Evolutionary conservation across 53 echinoderm and acorn worm genomes (phyloP).

Genomic region (Paracentrotus lividus): DNA sequence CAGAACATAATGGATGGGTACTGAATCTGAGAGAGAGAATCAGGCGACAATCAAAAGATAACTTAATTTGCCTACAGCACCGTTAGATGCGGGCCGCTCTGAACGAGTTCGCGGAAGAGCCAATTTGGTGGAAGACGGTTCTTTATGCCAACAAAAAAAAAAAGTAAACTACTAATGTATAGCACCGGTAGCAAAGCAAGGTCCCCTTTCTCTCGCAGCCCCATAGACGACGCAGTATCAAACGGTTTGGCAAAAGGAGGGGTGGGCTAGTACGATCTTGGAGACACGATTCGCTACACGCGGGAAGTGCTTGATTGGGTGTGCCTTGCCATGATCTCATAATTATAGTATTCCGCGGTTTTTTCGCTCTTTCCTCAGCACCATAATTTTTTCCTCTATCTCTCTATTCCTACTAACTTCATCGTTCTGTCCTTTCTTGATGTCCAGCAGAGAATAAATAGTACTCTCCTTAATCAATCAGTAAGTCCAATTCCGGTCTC

Average conservation of each 20-base stretch:
- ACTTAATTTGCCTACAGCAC: background rate
- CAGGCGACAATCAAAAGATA: background rate
- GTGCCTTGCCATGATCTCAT: background rate
- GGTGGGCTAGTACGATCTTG: no score
- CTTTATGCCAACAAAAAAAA: background rate
- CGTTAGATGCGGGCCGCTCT: background rate
- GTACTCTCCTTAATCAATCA: background rate
- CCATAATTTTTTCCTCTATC: background rate
- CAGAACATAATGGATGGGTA: background rate
- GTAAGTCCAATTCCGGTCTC: no score
- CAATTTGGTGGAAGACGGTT: slow-evolving; percentile 15
- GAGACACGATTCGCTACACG: background rate
- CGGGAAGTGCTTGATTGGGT: background rate
- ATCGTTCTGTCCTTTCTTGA: background rate
- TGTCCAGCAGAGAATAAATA: slow-evolving; percentile 10
- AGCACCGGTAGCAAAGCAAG: background rate
- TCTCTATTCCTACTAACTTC: background rate
- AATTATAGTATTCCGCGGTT: background rate
- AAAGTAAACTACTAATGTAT: no score
- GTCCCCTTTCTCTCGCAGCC: background rate
- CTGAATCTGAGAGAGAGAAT: background rate
- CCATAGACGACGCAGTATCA: background rate
- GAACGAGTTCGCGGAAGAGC: background rate
- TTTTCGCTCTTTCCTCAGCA: background rate
- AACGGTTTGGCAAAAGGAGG: background rate